A percentile compares a stretch with the other conserved stretches of the same genome.
These are phyloP conservation scores for Apostichopus japonicus DNA, from an alignment of 35 echinoderm and acorn worm genomes.

Conservation along the genomic window DNA sequence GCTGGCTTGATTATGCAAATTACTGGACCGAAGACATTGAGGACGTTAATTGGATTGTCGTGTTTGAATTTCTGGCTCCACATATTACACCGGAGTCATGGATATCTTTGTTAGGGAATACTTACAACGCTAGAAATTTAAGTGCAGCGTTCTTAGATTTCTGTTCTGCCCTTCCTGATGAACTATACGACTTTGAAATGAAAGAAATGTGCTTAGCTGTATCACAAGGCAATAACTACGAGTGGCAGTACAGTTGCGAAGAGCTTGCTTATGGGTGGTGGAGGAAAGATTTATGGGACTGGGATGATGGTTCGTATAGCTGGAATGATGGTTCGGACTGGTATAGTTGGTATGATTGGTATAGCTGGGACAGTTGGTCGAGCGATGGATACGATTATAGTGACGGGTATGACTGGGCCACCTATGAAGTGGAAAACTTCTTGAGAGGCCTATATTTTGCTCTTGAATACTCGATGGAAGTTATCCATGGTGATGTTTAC, in stretches of 20 bases:
- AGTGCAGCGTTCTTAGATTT: neutral
- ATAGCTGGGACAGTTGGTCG: neutral
- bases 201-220: slow-evolving; percentile 1
- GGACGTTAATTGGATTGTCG: slow-evolving; percentile 13
- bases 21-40: neutral
- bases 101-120: neutral
- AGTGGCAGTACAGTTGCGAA: neutral
- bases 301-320: neutral
- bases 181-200: slow-evolving; percentile 32
- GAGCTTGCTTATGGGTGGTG: neutral
- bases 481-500: slow-evolving; percentile 5
- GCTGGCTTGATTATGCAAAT: slow-evolving; percentile 23
- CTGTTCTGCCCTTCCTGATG: slow-evolving; percentile 11
- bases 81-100: slow-evolving; percentile 19
- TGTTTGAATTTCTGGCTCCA: slow-evolving; percentile 38
- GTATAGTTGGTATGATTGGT: neutral
- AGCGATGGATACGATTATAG: neutral
- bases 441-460: neutral
- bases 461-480: neutral
- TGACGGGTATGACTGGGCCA: slow-evolving; percentile 11
- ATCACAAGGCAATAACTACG: neutral
- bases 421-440: neutral
- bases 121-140: slow-evolving; percentile 17
- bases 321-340: neutral
- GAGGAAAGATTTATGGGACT: neutral